phyloP scores from a whole-genome alignment of 64 coral and sea anemone genomes.

The Montipora efflorescens region DNA sequence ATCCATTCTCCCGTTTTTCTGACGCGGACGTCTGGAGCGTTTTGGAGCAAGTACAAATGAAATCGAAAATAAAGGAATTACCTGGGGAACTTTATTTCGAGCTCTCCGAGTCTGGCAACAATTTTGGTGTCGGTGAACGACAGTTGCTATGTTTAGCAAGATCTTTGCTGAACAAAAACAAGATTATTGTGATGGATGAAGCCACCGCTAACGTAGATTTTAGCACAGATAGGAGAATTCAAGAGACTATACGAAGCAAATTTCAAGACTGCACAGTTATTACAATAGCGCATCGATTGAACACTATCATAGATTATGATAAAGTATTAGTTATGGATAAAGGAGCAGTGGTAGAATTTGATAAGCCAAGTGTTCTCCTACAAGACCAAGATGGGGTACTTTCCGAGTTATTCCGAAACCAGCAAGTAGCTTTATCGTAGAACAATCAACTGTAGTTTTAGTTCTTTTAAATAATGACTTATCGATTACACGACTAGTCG shows the following conservation, averaged over 20 bases:
- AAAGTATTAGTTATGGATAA: constrained; percentile 95
- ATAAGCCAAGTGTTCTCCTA: constrained; percentile 79
- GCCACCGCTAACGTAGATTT: constrained; percentile 94
- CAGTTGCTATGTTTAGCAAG: constrained; percentile 90
- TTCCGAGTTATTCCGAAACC: constrained; percentile 91
- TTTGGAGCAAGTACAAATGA: constrained; percentile 95
- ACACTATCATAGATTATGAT: constrained; percentile 93
- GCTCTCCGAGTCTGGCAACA: constrained; percentile 88
- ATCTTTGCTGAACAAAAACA: constrained; percentile 92
- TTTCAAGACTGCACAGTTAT: constrained; percentile 95
- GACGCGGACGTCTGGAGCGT: constrained; percentile 87
- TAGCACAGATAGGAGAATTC: constrained; percentile 88
- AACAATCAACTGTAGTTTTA: neutral
- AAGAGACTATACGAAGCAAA: constrained; percentile 90
- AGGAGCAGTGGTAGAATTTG: constrained; percentile 81
- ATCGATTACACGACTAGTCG: no score
- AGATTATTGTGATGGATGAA: constrained; percentile 96
- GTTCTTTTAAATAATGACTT: no score
- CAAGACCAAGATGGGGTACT: constrained; percentile 76
- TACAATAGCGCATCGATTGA: constrained; percentile 96
- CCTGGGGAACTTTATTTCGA: constrained; percentile 84
- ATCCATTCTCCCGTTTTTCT: constrained; percentile 83
- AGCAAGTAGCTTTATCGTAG: constrained; percentile 78
- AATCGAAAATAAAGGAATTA: constrained; percentile 79
- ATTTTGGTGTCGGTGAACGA: constrained; percentile 90